Conservation (phyloP, 92 coral and sea anemone species). For the Anthopleura xanthogrammica region DNA sequence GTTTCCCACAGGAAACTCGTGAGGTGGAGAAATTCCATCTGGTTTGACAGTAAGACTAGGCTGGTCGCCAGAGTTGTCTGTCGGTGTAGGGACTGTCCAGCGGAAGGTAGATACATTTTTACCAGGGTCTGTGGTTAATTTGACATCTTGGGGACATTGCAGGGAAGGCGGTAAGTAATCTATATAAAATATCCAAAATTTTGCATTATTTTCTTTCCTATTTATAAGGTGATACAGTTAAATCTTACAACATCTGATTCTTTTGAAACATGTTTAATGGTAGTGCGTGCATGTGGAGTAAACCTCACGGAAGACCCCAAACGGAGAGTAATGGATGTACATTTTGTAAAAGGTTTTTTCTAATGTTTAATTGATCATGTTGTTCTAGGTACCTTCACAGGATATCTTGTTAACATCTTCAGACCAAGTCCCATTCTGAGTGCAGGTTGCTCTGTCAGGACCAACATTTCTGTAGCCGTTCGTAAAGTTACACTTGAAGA, state of each 20-base stretch:
- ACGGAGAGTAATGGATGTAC: too few relatives aligned
- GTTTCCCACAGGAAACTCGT: slow-evolving; percentile 37
- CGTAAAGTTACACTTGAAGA: slow-evolving; percentile 43
- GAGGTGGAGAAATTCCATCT: slow-evolving; percentile 30
- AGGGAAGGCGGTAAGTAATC: slow-evolving; percentile 48
- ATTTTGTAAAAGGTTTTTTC: too few relatives aligned
- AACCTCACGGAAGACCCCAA: too few relatives aligned
- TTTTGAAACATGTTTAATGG: too few relatives aligned
- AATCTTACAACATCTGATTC: neutral
- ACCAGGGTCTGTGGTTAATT: slow-evolving; percentile 35
- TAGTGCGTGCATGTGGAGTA: too few relatives aligned
- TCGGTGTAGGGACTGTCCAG: slow-evolving; percentile 50
- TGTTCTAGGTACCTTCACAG: slow-evolving; percentile 34
- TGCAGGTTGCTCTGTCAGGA: slow-evolving; percentile 35
- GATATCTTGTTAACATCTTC: slow-evolving; percentile 13
- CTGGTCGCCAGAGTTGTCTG: slow-evolving; percentile 58
- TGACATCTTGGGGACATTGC: slow-evolving; percentile 40
- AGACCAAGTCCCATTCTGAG: slow-evolving; percentile 49
- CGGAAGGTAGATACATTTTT: slow-evolving; percentile 40
- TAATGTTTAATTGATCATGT: neutral
- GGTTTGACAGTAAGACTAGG: slow-evolving; percentile 22
- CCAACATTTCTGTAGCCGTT: slow-evolving; percentile 42
- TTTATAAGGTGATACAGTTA: neutral
- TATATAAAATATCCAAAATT: neutral
- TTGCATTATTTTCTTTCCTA: too few relatives aligned